phyloP scores from a whole-genome alignment of 2,797 vertebrate genomes.

The Sebastes taczanowskii region DNA sequence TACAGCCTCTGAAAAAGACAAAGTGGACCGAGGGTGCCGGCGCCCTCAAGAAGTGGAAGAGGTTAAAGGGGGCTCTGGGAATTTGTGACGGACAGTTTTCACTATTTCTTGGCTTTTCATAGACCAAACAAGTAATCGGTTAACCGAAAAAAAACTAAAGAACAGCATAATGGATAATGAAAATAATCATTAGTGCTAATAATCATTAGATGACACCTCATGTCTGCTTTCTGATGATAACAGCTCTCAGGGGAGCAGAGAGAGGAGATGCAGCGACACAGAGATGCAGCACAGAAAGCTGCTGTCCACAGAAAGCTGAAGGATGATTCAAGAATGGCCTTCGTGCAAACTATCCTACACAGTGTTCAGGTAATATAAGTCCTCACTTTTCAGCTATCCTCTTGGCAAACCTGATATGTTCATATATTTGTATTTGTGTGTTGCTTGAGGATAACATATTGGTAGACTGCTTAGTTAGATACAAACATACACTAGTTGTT shows the following conservation, averaged over 20 bases:
- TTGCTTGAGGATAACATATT: neutral
- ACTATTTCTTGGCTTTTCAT: neutral
- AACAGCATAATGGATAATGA: neutral
- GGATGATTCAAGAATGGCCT: constrained; percentile 48
- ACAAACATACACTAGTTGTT: neutral
- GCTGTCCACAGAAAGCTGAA: constrained; percentile 34
- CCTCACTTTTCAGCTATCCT: neutral
- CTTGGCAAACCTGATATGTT: neutral
- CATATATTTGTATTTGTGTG: neutral
- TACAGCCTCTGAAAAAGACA: too few relatives aligned
- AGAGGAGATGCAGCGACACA: constrained; percentile 73
- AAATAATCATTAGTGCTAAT: neutral
- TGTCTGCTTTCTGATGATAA: constrained; percentile 43
- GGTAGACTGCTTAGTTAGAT: neutral
- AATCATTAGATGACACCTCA: neutral
- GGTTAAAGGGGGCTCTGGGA: neutral
- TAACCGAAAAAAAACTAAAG: too few relatives aligned
- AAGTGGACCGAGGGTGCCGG: fast-evolving
- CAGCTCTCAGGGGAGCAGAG: constrained; percentile 74
- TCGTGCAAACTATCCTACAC: constrained; percentile 69
- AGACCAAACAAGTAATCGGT: neutral
- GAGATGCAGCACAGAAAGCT: constrained; percentile 55
- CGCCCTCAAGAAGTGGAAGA: too few relatives aligned
- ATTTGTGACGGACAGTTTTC: neutral
- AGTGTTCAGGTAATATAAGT: constrained; percentile 74